A percentile compares a stretch with the other conserved stretches of the same genome.
phyloP scores from a whole-genome alignment of 2,797 vertebrate species.

The Hylomyscus alleni region DNA sequence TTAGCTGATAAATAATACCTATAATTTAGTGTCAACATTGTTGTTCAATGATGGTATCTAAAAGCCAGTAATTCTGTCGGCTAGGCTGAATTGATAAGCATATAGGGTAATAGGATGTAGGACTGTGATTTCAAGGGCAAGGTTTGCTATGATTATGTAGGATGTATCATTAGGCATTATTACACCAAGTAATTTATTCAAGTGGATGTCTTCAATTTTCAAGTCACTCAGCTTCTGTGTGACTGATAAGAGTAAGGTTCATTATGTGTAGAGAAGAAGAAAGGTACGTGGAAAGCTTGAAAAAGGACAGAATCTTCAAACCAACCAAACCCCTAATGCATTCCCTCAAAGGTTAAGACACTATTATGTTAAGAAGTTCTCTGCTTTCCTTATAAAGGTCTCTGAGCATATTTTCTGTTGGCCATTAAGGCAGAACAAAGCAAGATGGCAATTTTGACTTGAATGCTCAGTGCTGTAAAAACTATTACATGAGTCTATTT shows the following conservation, averaged over 20 bases:
- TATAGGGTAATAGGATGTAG: conserved; percentile 38
- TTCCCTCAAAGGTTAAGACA: conserved; percentile 68
- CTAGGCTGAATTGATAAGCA: conserved; percentile 33
- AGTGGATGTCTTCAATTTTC: conserved; percentile 69
- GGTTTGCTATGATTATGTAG: conserved; percentile 66
- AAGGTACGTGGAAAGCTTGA: conserved; percentile 63
- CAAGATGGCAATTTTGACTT: conserved; percentile 77
- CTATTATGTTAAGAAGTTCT: conserved; percentile 82
- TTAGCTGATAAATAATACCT: neutral
- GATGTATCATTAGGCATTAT: conserved; percentile 69
- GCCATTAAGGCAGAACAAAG: conserved; percentile 78
- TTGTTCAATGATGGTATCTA: conserved; percentile 55
- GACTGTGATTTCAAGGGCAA: conserved; percentile 59
- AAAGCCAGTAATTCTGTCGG: conserved; percentile 53
- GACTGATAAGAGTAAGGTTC: conserved; percentile 74
- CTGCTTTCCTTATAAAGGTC: conserved; percentile 77
- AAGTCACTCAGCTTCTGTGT: conserved; percentile 69
- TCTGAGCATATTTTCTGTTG: conserved; percentile 77
- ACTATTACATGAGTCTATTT: conserved; percentile 80
- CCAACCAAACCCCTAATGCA: conserved; percentile 69
- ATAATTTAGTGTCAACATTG: conserved; percentile 62
- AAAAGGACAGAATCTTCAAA: conserved; percentile 76
- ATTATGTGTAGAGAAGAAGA: conserved; percentile 76
- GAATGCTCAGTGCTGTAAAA: conserved; percentile 81
- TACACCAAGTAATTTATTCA: conserved; percentile 70